Evolutionary conservation across 2,888 invertebrate genomes (phyloP), one percentile per base, ranked within the genome.

Genomic region (Formica aserva): DNA sequence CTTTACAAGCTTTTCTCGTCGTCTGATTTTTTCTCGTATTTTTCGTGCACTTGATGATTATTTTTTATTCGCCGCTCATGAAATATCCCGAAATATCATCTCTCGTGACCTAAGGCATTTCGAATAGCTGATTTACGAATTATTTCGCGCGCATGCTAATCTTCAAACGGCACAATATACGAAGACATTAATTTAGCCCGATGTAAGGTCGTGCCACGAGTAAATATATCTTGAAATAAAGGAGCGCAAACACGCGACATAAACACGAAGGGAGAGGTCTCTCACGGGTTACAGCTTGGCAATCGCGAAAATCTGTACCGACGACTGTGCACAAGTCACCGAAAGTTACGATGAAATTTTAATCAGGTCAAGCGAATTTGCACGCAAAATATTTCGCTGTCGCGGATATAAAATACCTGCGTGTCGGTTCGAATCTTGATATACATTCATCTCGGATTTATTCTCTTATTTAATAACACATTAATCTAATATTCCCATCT

Each of bases 121-220:
- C 76, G 74, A 71, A 66, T 77, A 74, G 83, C 71, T 67, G 76
- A 86, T 82, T 83, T 72, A 52, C 77, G 86, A 87, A 89, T 91
- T 89, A 90, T 83, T 89, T 74, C 71, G 85, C 66, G 80, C 63
- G 69, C 67, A 77, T 74, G 66, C 83, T 89, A 86, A 90, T 89
- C 78, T 81, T 48, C 74, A 35, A 76, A 76, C 45, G 48, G 32
- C 81, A 63, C 69, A 69, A 32, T 85, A 87, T 86, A 90, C 86
- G 71, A 82, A 87, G 65, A 85, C 78, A 86, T 89, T 88, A 89
- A 88, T 91, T 87, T 80, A 71, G 72, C 82, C 48, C 15, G 45
- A 55, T 35, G 69, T 52, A 35, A 82, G 82, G 41, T 71, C 41
- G 74, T 41, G 74, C 62, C 66, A 81, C 65, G 65, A 69, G 77